These are phyloP conservation scores for Noctilio leporinus DNA, from an alignment of 2,113 vertebrate species.

Conservation along the genomic window DNA sequence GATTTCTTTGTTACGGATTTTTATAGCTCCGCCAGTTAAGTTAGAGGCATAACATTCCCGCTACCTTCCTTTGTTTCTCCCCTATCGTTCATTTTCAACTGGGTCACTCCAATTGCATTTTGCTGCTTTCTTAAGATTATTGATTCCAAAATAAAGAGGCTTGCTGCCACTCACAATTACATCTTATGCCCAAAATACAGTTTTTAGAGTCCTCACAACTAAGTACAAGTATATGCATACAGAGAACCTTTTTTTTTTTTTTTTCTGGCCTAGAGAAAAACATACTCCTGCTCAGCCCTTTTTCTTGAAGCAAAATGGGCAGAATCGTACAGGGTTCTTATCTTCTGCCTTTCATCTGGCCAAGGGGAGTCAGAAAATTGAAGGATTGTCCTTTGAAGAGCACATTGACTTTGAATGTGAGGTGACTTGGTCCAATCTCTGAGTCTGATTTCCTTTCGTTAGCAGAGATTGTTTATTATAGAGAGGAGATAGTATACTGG, in stretches of 20 bases:
- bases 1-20: conserved; percentile 31
- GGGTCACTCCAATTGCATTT: conserved; percentile 41
- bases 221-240: neutral
- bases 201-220: neutral
- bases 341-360: neutral
- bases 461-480: neutral
- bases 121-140: neutral
- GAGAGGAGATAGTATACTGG: neutral
- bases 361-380: neutral
- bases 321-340: neutral
- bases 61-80: conserved; percentile 20
- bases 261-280: neutral
- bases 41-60: neutral
- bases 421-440: neutral
- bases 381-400: neutral
- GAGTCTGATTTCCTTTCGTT: neutral
- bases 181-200: neutral
- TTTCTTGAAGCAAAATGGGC: neutral
- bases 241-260: neutral
- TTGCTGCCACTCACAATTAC: neutral
- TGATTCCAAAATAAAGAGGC: conserved; percentile 12
- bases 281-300: neutral
- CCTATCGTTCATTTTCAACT: conserved; percentile 32
- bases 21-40: conserved; percentile 27
- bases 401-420: neutral